These are phyloP conservation scores for Belonocnema kinseyi DNA, from an alignment of 1,140 invertebrate genomes.

Conservation along the genomic window DNA sequence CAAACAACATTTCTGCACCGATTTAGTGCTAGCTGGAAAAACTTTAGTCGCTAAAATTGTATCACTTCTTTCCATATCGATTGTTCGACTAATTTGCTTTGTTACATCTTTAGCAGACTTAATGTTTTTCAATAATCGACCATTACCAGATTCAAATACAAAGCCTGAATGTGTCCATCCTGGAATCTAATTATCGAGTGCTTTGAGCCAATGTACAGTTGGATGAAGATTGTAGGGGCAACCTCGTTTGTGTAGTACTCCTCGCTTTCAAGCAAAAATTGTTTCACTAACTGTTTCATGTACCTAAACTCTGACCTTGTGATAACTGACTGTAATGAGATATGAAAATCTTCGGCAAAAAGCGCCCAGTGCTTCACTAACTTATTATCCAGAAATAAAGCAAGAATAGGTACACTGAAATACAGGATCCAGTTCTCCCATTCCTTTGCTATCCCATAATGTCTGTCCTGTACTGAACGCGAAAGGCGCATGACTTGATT, in stretches of 20 bases:
- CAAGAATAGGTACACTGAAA: constrained; percentile 17
- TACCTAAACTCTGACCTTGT: not conserved
- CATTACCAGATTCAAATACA: not conserved
- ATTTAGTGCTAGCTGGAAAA: not conserved
- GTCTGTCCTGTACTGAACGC: not conserved
- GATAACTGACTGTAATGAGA: not conserved
- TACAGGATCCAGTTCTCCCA: not conserved
- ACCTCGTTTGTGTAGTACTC: not conserved
- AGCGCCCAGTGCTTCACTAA: not conserved
- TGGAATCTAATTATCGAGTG: constrained; percentile 15
- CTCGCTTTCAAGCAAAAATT: constrained; percentile 1
- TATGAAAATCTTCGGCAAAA: not conserved
- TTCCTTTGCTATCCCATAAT: not conserved
- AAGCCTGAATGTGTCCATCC: constrained; percentile 30
- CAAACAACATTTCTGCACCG: not conserved
- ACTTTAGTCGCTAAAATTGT: not conserved
- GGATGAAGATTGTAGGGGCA: constrained; percentile 34
- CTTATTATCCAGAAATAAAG: not conserved
- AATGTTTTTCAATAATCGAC: constrained; percentile 4
- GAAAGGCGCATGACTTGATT: constrained; percentile 13
- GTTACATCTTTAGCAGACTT: constrained; percentile 14
- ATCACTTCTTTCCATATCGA: not conserved
- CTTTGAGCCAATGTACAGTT: constrained; percentile 2
- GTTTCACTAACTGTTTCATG: not conserved
- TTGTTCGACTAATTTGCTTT: not conserved